A percentile compares a stretch with the other conserved stretches of the same genome.
Evolutionary conservation across 2,113 vertebrate genomes (phyloP).

Genomic region (Sialia sialis): DNA sequence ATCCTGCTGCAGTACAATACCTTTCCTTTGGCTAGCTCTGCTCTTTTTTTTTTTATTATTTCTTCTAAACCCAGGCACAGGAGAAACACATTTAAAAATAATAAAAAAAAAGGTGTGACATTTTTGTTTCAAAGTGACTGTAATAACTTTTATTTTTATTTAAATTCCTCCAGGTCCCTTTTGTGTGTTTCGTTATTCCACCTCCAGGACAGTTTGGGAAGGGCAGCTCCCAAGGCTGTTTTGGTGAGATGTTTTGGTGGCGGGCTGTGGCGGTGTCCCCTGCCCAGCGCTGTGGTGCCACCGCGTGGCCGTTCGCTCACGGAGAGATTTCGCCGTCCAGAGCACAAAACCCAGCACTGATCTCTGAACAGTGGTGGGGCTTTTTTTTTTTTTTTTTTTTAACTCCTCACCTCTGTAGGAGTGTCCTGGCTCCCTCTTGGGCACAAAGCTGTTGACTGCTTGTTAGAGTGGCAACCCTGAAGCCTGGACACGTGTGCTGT

Average conservation of each 20-base stretch:
- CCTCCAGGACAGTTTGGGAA: fast-evolving
- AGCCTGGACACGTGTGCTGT: neutral
- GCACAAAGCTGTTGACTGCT: neutral
- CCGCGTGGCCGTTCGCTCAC: neutral
- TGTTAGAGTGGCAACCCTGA: neutral
- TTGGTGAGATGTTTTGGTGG: fast-evolving
- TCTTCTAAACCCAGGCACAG: neutral
- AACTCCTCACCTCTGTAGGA: fast-evolving
- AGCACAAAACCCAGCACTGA: fast-evolving
- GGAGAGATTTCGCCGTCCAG: neutral
- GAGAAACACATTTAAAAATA: neutral
- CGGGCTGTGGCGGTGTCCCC: neutral
- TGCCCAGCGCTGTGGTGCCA: conserved; percentile 5
- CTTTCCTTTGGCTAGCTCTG: neutral
- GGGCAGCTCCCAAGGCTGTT: fast-evolving
- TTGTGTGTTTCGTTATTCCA: neutral
- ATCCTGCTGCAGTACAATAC: neutral
- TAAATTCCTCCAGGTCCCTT: neutral
- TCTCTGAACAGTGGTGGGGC: fast-evolving
- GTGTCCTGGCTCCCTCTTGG: neutral
- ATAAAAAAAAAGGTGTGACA: neutral
- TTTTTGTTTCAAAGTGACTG: neutral
- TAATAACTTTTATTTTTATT: neutral
- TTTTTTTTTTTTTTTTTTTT: fast-evolving
- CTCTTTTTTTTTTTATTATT: neutral